A percentile compares a stretch with the other conserved stretches of the same genome.
These are phyloP conservation scores for Sarcophaga peregrina DNA, from an alignment of 1,140 invertebrate genomes.

Conservation along the genomic window DNA sequence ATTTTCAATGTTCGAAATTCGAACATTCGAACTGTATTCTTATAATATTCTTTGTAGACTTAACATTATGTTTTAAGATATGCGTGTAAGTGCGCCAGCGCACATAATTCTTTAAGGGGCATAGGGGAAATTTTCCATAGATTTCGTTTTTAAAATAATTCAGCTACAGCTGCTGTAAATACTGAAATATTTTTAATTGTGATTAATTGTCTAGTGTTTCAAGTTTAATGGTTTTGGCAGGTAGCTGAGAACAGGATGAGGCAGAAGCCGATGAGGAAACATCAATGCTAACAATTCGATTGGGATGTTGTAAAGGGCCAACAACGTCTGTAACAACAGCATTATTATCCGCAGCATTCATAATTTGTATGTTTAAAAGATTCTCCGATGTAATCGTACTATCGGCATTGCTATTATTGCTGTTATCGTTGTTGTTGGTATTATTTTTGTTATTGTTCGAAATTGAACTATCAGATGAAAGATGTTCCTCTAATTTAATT, in stretches of 20 bases:
- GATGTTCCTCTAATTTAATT: conserved; percentile 43
- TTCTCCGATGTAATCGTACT: neutral
- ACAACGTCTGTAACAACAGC: conserved; percentile 28
- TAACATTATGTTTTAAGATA: too few relatives aligned
- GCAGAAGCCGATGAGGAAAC: conserved; percentile 26
- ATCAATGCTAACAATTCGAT: conserved; percentile 28
- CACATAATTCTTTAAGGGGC: neutral
- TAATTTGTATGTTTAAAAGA: conserved; percentile 42
- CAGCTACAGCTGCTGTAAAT: neutral
- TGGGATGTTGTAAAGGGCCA: neutral
- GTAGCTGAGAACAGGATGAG: conserved; percentile 46
- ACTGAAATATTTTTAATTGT: neutral
- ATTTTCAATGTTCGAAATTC: too few relatives aligned
- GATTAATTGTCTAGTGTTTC: conserved; percentile 46
- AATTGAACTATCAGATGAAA: neutral
- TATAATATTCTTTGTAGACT: too few relatives aligned
- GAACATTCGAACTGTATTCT: too few relatives aligned
- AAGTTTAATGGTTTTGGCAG: conserved; percentile 54
- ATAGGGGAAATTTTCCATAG: too few relatives aligned
- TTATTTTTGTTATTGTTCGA: neutral
- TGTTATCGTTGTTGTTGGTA: conserved; percentile 21
- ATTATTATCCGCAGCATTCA: neutral
- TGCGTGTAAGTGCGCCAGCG: neutral
- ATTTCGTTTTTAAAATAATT: neutral
- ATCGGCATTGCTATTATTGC: conserved; percentile 7